These are phyloP conservation scores for Spodoptera exigua DNA, from an alignment of 2,888 invertebrate genomes.

Conservation along the genomic window DNA sequence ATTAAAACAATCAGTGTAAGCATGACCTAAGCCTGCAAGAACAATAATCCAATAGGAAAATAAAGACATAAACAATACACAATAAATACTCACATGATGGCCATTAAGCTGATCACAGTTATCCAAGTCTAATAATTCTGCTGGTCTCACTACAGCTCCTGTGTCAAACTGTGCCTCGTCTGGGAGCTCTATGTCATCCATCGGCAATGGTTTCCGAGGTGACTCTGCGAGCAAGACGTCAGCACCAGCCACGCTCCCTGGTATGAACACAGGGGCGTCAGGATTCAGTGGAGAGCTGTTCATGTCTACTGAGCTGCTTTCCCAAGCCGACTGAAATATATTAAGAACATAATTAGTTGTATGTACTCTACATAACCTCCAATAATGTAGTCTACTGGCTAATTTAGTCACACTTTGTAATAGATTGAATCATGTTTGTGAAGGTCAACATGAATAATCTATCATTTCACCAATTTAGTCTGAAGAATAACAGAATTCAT, in stretches of 20 bases:
- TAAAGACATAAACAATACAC: not conserved
- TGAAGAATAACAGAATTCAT: conserved; percentile 4
- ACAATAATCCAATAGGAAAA: not conserved
- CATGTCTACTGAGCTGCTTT: conserved; percentile 89
- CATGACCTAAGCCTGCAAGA: not conserved
- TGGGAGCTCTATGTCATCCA: conserved; percentile 90
- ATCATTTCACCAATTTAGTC: conserved; percentile 5
- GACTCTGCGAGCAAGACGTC: conserved; percentile 91
- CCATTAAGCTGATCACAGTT: conserved; percentile 88
- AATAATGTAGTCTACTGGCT: conserved; percentile 13
- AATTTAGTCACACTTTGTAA: conserved; percentile 35
- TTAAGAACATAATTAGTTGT: conserved; percentile 26
- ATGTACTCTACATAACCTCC: conserved; percentile 21
- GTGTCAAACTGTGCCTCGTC: conserved; percentile 91
- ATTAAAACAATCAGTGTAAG: too few relatives aligned
- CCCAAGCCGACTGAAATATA: conserved; percentile 84
- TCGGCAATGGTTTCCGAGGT: conserved; percentile 91
- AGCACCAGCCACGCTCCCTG: conserved; percentile 87
- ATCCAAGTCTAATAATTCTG: conserved; percentile 88
- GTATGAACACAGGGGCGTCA: conserved; percentile 95
- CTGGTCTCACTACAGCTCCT: conserved; percentile 90
- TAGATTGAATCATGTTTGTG: conserved; percentile 51
- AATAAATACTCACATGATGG: conserved; percentile 81
- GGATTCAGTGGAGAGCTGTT: conserved; percentile 95
- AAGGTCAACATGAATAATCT: conserved; percentile 27